Percentiles rank a stretch among this genome's conserved stretches.
phyloP scores from a whole-genome alignment of 2,888 invertebrate genomes.

The Cosmorhoe ocellata region DNA sequence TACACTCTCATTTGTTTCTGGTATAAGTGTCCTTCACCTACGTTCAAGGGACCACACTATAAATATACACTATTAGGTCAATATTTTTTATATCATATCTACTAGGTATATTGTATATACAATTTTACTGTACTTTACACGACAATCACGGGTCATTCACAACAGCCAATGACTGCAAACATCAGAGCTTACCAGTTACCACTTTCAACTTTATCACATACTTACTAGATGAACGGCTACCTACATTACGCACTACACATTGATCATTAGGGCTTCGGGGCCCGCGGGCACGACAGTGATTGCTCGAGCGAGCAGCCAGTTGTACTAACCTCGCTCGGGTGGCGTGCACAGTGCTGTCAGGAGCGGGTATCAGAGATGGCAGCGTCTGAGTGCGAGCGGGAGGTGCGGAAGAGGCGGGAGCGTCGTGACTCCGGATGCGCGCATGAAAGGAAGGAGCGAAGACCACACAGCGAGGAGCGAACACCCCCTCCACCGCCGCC shows the following conservation, averaged over 20 bases:
- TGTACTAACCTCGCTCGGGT: conserved; percentile 75
- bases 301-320: conserved; percentile 74
- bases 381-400: conserved; percentile 80
- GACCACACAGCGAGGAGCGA: conserved; percentile 77
- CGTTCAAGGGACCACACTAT: too few species aligned
- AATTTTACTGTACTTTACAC: conserved; percentile 25
- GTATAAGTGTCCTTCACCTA: too few species aligned
- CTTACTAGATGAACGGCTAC: conserved; percentile 27
- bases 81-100: conserved; percentile 37
- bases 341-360: conserved; percentile 78
- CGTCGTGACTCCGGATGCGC: conserved; percentile 81
- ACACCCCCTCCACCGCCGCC: conserved; percentile 70
- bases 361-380: conserved; percentile 64
- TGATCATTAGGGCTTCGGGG: conserved; percentile 74
- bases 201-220: conserved; percentile 39
- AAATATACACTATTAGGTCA: conserved; percentile 17
- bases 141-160: conserved; percentile 45
- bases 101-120: conserved; percentile 46
- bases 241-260: conserved; percentile 54
- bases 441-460: conserved; percentile 74
- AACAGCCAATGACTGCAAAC: conserved; percentile 48
- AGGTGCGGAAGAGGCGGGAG: conserved; percentile 84
- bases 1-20: too few species aligned
- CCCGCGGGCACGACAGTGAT: conserved; percentile 76
- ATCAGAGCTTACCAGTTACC: conserved; percentile 50